Conservation (phyloP, 1,140 invertebrate species). For the Monochamus saltuarius region DNA sequence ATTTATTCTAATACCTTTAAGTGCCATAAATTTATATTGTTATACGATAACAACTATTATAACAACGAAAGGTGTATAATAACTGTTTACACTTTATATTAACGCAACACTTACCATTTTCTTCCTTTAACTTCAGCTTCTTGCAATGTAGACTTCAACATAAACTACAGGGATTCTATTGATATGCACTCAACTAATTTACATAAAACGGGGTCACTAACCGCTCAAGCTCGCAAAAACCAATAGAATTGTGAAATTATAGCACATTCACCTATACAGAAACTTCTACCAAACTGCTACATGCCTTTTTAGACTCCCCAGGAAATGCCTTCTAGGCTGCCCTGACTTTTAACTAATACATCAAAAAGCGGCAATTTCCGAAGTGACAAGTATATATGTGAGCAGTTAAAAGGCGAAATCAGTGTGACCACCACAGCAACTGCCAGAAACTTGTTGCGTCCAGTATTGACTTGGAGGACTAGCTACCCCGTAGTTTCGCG, state of each 20-base stretch:
- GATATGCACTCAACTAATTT: slow-evolving; percentile 6
- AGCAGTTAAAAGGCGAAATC: slow-evolving; percentile 8
- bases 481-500: slow-evolving; percentile 34
- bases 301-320: no score
- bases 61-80: no score
- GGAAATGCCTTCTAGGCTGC: background rate
- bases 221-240: slow-evolving; percentile 5
- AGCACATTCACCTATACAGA: no score
- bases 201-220: slow-evolving; percentile 24
- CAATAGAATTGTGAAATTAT: background rate
- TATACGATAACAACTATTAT: no score
- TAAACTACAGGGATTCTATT: background rate
- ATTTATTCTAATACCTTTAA: no score
- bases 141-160: background rate
- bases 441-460: slow-evolving; percentile 44
- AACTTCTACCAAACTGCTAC: no score
- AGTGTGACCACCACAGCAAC: slow-evolving; percentile 28
- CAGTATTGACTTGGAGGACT: slow-evolving; percentile 24
- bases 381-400: background rate
- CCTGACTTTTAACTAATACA: background rate
- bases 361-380: slow-evolving; percentile 1
- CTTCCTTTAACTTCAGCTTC: background rate
- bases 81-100: background rate
- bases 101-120: background rate
- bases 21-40: no score